Evolutionary conservation across 2,113 vertebrate species (phyloP).

Genomic region (Rhabdornis inornatus): DNA sequence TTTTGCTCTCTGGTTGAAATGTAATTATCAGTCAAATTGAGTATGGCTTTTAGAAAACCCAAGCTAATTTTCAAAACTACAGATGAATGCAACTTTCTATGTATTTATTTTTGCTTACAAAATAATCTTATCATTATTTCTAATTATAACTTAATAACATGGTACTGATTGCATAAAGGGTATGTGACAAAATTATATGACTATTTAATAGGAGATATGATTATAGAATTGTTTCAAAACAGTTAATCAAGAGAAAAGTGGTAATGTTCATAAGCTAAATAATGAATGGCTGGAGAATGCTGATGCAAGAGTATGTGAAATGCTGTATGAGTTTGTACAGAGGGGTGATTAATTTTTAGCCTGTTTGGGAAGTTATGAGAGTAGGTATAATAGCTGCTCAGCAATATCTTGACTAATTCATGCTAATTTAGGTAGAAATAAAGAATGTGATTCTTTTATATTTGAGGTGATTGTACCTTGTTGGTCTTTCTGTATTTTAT

Average conservation of each 20-base stretch:
- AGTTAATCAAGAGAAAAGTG: constrained; percentile 12
- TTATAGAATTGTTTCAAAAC: constrained; percentile 29
- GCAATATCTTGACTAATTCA: background rate
- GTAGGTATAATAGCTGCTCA: background rate
- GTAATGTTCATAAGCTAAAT: background rate
- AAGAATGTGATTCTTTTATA: background rate
- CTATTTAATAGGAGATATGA: background rate
- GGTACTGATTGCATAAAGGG: constrained; percentile 19
- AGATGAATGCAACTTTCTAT: constrained; percentile 29
- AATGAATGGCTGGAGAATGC: constrained; percentile 1
- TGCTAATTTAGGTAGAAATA: background rate
- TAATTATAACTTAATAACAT: constrained; percentile 32
- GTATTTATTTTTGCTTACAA: constrained; percentile 50
- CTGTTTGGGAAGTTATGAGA: background rate
- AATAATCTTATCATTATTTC: constrained; percentile 36
- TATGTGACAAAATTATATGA: constrained; percentile 10
- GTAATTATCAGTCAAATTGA: constrained; percentile 45
- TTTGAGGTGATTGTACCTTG: background rate
- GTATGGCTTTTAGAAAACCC: constrained; percentile 10
- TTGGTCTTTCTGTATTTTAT: background rate
- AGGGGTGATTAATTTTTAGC: constrained; percentile 2
- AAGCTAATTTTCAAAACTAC: constrained; percentile 36
- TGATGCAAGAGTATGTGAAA: background rate
- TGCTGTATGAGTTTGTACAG: background rate
- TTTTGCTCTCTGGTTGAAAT: constrained; percentile 15